phyloP scores from a whole-genome alignment of 2,888 invertebrate genomes.

The Drosophila seclusa region DNA sequence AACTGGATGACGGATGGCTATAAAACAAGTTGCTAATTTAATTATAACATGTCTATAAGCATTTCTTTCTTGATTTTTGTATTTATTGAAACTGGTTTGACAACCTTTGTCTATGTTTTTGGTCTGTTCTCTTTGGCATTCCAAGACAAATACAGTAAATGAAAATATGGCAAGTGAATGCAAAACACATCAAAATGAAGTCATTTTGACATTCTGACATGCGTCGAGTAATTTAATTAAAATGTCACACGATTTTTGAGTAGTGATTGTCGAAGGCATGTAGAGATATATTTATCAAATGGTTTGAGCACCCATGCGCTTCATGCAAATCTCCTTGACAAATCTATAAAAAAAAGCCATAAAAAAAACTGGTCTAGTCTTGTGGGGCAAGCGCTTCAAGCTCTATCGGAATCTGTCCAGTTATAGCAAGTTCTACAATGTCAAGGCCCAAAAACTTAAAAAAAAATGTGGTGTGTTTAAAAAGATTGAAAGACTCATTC shows the following conservation, averaged over 20 bases:
- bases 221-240: slow-evolving; percentile 43
- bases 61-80: slow-evolving; percentile 12
- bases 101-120: slow-evolving; percentile 60
- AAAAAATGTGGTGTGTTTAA: background rate
- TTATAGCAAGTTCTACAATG: slow-evolving; percentile 71
- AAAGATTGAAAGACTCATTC: background rate
- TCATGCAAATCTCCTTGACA: slow-evolving; percentile 16
- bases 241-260: slow-evolving; percentile 40
- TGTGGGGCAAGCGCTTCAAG: slow-evolving; percentile 17
- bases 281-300: background rate
- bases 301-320: background rate
- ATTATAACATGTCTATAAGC: slow-evolving; percentile 32
- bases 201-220: slow-evolving; percentile 39
- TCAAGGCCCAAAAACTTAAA: slow-evolving; percentile 64
- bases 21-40: slow-evolving; percentile 66
- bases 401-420: slow-evolving; percentile 30
- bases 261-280: slow-evolving; percentile 8
- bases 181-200: slow-evolving; percentile 38
- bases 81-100: slow-evolving; percentile 56
- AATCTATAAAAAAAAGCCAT: slow-evolving; percentile 34
- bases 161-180: slow-evolving; percentile 8
- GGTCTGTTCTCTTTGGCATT: slow-evolving; percentile 13
- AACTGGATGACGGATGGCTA: slow-evolving; percentile 26
- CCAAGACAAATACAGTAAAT: slow-evolving; percentile 13
- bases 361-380: slow-evolving; percentile 51